Evolutionary conservation across 2,113 vertebrate genomes (phyloP).

Genomic region (Thalassoma bifasciatum): DNA sequence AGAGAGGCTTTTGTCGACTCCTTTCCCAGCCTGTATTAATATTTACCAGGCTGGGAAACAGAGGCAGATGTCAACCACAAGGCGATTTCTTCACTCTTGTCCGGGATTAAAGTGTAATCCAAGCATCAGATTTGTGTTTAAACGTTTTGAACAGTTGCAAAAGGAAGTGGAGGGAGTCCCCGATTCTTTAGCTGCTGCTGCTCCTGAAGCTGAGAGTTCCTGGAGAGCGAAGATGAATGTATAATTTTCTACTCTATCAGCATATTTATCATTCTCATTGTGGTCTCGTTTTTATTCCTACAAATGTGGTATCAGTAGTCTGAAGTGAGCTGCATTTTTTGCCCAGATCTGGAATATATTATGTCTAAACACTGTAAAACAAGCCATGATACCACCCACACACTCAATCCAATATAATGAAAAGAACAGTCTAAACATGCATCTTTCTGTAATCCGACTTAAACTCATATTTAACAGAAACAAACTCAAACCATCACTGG

Average conservation of each 20-base stretch:
- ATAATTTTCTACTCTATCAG: not conserved
- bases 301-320: not conserved
- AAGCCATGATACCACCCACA: slow-evolving; percentile 12
- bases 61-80: slow-evolving; percentile 66
- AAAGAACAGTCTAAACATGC: slow-evolving; percentile 3
- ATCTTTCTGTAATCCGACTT: not conserved
- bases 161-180: not conserved
- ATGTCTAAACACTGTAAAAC: not conserved
- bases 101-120: slow-evolving; percentile 70
- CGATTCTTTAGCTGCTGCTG: not conserved
- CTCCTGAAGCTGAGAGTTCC: slow-evolving; percentile 22
- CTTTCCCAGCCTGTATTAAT: slow-evolving; percentile 74
- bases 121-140: slow-evolving; percentile 54
- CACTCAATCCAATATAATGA: not conserved
- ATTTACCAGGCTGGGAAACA: slow-evolving; percentile 71
- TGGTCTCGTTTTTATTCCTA: not conserved
- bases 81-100: slow-evolving; percentile 50
- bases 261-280: not conserved
- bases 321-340: not conserved
- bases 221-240: not conserved
- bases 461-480: not conserved
- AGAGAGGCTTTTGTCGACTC: slow-evolving; percentile 65
- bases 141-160: slow-evolving; percentile 24
- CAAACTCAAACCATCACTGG: not conserved
- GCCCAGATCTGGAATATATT: not conserved